A percentile compares a stretch with the other conserved stretches of the same genome.
These are phyloP conservation scores for Grus americana DNA, from an alignment of 2,113 vertebrate genomes.

Conservation along the genomic window DNA sequence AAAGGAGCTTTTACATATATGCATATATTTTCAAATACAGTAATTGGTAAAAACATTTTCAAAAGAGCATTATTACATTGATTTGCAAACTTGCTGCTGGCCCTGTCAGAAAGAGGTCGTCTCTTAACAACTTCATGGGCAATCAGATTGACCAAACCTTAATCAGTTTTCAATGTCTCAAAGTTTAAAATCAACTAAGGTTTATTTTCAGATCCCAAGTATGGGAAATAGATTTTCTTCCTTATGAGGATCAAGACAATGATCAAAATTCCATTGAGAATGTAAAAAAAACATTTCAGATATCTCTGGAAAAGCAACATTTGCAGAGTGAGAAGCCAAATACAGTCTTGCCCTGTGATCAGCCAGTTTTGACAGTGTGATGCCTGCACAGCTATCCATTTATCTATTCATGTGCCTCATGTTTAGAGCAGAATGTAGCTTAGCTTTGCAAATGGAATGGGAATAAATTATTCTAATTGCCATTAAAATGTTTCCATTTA, in stretches of 20 bases:
- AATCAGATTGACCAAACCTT: neutral
- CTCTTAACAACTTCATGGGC: neutral
- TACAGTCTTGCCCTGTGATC: neutral
- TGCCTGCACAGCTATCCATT: neutral
- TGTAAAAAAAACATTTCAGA: neutral
- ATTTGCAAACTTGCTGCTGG: neutral
- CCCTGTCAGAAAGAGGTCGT: neutral
- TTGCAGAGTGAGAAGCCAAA: neutral
- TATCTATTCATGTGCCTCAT: neutral
- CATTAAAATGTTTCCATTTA: constrained; percentile 14
- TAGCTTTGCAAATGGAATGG: constrained; percentile 1
- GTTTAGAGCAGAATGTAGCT: neutral
- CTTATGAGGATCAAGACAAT: neutral
- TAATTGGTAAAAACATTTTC: neutral
- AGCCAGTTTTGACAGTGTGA: neutral
- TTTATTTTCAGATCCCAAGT: neutral
- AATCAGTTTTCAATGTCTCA: neutral
- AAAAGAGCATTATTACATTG: neutral
- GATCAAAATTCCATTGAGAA: neutral
- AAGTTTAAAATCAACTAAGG: neutral
- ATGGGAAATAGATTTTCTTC: neutral
- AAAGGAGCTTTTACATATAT: neutral
- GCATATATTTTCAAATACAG: neutral
- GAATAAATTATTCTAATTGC: constrained; percentile 36
- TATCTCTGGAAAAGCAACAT: neutral